Evolutionary conservation across 1,140 invertebrate genomes (phyloP).

Genomic region (Bursaphelenchus mucronatus): DNA sequence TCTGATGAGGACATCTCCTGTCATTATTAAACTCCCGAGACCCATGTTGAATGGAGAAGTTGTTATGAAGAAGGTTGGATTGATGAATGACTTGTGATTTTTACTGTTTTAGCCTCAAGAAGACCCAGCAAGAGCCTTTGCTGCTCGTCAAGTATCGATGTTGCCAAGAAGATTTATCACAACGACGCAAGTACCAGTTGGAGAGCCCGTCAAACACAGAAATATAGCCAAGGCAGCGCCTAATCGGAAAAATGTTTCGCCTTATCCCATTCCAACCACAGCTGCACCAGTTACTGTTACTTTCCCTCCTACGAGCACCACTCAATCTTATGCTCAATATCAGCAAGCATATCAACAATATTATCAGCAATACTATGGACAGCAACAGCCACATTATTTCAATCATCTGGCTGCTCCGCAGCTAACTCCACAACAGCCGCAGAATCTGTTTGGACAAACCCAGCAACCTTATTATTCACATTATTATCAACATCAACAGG

Average conservation of each 20-base stretch:
- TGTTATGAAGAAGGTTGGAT: neutral
- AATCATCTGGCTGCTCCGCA: neutral
- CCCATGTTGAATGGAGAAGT: neutral
- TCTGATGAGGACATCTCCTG: conserved; percentile 12
- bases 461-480: conserved; percentile 7
- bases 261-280: conserved; percentile 11
- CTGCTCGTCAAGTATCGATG: neutral
- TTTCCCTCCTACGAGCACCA: neutral
- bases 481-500: conserved; percentile 17
- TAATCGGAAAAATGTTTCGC: neutral
- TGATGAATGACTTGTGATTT: neutral
- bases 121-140: neutral
- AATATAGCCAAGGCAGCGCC: conserved; percentile 3
- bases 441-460: neutral
- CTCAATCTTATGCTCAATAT: conserved; percentile 1
- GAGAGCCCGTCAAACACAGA: neutral
- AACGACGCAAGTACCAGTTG: neutral
- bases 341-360: neutral
- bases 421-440: neutral
- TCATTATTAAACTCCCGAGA: conserved; percentile 6
- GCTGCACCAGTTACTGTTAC: neutral
- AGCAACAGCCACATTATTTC: neutral
- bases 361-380: neutral
- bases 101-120: conserved; percentile 4
- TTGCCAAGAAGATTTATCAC: conserved; percentile 12